A percentile compares a stretch with the other conserved stretches of the same genome.
Evolutionary conservation across 2,797 vertebrate species (phyloP).

Genomic region (Anniella stebbinsi): DNA sequence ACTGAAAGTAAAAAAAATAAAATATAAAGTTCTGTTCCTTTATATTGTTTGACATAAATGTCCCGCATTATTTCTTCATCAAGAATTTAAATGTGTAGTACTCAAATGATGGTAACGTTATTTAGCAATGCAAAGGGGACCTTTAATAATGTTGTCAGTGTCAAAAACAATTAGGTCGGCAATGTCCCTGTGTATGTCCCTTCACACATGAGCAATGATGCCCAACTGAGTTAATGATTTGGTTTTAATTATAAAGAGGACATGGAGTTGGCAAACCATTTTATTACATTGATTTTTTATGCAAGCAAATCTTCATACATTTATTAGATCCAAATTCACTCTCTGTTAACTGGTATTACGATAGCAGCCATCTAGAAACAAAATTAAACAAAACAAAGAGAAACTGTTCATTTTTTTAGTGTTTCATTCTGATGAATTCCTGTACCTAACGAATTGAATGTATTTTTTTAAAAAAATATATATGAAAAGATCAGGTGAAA

Average conservation of each 20-base stretch:
- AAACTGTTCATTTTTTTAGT: not conserved
- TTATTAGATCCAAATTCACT: not conserved
- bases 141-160: constrained; percentile 10
- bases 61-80: not conserved
- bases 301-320: not conserved
- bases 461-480: constrained; percentile 3
- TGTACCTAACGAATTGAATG: not conserved
- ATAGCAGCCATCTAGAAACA: not conserved
- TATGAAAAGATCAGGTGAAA: not conserved
- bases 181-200: not conserved
- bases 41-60: not conserved
- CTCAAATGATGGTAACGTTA: constrained; percentile 8
- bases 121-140: not conserved
- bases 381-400: not conserved
- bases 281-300: constrained; percentile 14
- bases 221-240: constrained; percentile 18
- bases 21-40: not conserved
- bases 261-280: not conserved
- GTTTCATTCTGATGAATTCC: not conserved
- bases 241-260: constrained; percentile 31
- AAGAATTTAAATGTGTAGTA: constrained; percentile 5
- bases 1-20: not conserved
- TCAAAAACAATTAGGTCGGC: constrained; percentile 52
- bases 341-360: not conserved
- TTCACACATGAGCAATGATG: constrained; percentile 13